These are phyloP conservation scores for Sylvicola cinctus DNA, from an alignment of 2,888 invertebrate species.

Conservation along the genomic window DNA sequence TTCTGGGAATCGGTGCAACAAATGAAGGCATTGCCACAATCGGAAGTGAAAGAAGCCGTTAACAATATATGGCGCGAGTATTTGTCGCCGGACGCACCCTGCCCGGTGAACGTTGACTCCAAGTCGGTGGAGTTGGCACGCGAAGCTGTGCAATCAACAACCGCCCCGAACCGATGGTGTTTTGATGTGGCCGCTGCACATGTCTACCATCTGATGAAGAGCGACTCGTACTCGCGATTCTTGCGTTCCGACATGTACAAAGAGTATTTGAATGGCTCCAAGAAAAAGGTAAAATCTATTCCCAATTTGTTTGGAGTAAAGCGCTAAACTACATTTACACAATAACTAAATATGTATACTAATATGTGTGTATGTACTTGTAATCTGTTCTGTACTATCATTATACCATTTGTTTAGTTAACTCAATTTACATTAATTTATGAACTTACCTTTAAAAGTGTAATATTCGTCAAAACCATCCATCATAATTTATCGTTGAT, in stretches of 20 bases:
- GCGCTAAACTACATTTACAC: too few relatives aligned
- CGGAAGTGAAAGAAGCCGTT: constrained; percentile 62
- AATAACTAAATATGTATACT: too few relatives aligned
- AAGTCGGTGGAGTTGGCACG: constrained; percentile 69
- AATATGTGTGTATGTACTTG: too few relatives aligned
- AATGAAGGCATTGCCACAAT: constrained; percentile 70
- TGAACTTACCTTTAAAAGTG: too few relatives aligned
- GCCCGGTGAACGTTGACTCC: constrained; percentile 94
- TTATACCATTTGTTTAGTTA: too few relatives aligned
- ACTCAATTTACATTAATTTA: too few relatives aligned
- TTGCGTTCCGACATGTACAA: constrained; percentile 97
- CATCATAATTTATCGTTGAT: too few relatives aligned
- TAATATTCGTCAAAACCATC: too few relatives aligned
- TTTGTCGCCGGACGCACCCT: constrained; percentile 80
- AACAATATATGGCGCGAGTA: constrained; percentile 85
- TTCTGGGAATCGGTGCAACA: constrained; percentile 94
- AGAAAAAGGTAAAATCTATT: constrained; percentile 70
- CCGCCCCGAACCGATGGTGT: constrained; percentile 73
- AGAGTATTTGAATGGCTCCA: constrained; percentile 84
- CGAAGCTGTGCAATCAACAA: constrained; percentile 40
- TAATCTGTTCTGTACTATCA: too few relatives aligned
- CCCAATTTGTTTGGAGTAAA: constrained; percentile 26
- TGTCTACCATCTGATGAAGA: constrained; percentile 98
- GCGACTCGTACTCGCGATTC: constrained; percentile 95
- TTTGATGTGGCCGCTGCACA: constrained; percentile 98